Base-by-base conservation (phyloP, 2,113 vertebrate species). In the Phodopus roborovskii region DNA sequence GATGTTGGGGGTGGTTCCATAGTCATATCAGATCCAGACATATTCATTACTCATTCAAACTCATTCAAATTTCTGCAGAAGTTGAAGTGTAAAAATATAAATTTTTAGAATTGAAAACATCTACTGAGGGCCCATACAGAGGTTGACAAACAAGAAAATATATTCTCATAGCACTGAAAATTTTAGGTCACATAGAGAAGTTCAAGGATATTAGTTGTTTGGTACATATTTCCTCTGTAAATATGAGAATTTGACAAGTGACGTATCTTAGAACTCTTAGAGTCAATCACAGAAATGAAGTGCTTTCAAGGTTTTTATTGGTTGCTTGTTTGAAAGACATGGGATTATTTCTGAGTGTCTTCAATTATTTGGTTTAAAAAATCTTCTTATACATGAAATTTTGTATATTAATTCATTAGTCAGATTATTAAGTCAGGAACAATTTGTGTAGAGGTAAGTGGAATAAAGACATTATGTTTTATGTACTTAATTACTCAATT, bases 391-490 rank as follows among this genome's bases (percentile, higher is more conserved):
- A 82, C 4, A 17, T 83, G 91, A 88, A 82, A 95, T 91, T 91
- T 97, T 92, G 36, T 81, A 33, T 77, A 86, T 2, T 94, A 94
- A n/a, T 81, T 81, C 36, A 56, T 81, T 58, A n/a, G 56, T 79
- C 36, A 42, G 28, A 62, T 39, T 82, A 82, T 71, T 91, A 94
- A 95, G 75, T 88, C 88, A 91, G 78, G 86, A 90, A 96, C 26
- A 88, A 81, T 90, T 94, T 95, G 39, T 58, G 53, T 58, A 78
- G 56, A 88, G 66, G 33, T 85, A 84, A 90, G 42, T 92, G 75
- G 36, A 94, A 81, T 79, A 82, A 96, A 90, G 45, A n/a, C 53
- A 92, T 71, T 94, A 30, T 93, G 56, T 15, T 93, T 93, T 45
- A 42, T 88, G 36, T 78, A 71, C 17, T 89, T 70, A 92, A 3